phyloP scores from a whole-genome alignment of 2,888 invertebrate genomes.

The Drosophila borealis region DNA sequence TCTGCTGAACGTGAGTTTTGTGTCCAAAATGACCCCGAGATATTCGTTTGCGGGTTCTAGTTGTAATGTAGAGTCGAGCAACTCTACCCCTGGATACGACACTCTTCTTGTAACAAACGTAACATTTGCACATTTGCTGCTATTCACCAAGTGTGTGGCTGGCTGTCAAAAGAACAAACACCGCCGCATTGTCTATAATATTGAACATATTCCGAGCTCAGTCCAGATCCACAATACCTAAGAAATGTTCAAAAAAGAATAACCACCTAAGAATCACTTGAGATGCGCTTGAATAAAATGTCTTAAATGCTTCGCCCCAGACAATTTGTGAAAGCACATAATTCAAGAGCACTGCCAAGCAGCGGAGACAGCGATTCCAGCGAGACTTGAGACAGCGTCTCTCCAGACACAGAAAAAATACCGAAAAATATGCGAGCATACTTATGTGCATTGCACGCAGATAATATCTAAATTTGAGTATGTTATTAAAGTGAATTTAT shows the following conservation, averaged over 20 bases:
- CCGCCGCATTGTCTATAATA: too few species aligned
- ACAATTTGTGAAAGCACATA: conserved; percentile 46
- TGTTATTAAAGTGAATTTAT: conserved; percentile 74
- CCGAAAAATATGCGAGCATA: conserved; percentile 18
- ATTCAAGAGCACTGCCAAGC: conserved; percentile 32
- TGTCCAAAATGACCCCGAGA: too few species aligned
- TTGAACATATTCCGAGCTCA: neutral
- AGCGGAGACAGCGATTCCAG: conserved; percentile 34
- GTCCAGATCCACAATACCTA: neutral
- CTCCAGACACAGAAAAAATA: conserved; percentile 1
- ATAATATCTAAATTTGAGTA: conserved; percentile 74
- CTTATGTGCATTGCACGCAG: conserved; percentile 46
- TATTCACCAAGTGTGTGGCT: too few species aligned
- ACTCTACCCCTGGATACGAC: too few species aligned
- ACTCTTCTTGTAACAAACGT: too few species aligned
- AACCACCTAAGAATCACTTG: neutral
- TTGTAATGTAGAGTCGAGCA: too few species aligned
- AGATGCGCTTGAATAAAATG: conserved; percentile 17
- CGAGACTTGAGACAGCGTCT: conserved; percentile 22
- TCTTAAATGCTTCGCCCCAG: conserved; percentile 29
- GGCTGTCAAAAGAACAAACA: too few species aligned
- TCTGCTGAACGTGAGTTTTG: too few species aligned
- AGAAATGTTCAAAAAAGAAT: neutral
- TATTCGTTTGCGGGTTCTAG: too few species aligned
- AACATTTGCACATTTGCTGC: too few species aligned